phyloP scores from a whole-genome alignment of 1,140 invertebrate species.

The Limonius californicus region DNA sequence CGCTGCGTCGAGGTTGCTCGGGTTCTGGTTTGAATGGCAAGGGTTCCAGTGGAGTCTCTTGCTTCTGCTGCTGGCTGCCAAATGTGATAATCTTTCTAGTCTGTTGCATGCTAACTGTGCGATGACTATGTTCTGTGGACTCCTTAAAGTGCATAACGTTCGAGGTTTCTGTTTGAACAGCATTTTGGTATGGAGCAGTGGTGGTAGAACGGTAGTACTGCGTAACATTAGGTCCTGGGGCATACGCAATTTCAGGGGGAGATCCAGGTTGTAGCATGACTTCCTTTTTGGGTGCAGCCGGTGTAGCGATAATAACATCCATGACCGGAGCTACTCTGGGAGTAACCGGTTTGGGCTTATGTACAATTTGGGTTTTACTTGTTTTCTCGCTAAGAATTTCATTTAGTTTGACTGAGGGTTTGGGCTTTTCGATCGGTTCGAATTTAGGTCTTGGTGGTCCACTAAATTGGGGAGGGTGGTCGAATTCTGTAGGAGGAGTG shows the following conservation, averaged over 20 bases:
- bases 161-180: constrained; percentile 61
- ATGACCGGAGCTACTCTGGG: constrained; percentile 48
- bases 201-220: constrained; percentile 54
- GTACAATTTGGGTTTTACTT: constrained; percentile 31
- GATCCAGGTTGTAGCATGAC: constrained; percentile 54
- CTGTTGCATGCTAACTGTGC: constrained; percentile 64
- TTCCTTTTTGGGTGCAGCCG: constrained; percentile 46
- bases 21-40: constrained; percentile 51
- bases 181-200: constrained; percentile 54
- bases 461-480: constrained; percentile 49
- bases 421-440: constrained; percentile 54
- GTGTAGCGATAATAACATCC: constrained; percentile 42
- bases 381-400: constrained; percentile 22
- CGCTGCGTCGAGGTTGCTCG: constrained; percentile 38
- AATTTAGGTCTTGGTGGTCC: constrained; percentile 54
- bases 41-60: constrained; percentile 44
- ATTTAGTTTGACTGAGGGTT: constrained; percentile 43
- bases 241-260: constrained; percentile 57
- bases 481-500: constrained; percentile 56
- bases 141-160: constrained; percentile 66
- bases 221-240: constrained; percentile 49
- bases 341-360: constrained; percentile 44
- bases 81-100: constrained; percentile 66
- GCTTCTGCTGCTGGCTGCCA: constrained; percentile 49
- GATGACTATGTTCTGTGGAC: constrained; percentile 59